A percentile compares a stretch with the other conserved stretches of the same genome.
Conservation (phyloP, 2,888 invertebrate species). For the Hirudinaria manillensis region DNA sequence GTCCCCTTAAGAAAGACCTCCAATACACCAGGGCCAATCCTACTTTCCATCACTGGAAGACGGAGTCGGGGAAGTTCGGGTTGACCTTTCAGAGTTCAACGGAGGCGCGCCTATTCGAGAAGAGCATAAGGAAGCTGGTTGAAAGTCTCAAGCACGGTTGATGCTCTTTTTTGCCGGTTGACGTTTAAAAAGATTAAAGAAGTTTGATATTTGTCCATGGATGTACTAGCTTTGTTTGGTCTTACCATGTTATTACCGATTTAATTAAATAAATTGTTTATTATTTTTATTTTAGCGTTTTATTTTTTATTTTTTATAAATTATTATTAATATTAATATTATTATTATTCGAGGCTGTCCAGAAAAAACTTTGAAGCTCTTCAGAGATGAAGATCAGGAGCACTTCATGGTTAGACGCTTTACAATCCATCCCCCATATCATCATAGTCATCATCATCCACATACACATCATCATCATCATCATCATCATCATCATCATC, state of each 20-base stretch:
- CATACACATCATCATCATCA: slow-evolving; percentile 29
- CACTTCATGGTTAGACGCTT: neutral
- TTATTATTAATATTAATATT: too few relatives aligned
- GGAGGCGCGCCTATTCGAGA: slow-evolving; percentile 84
- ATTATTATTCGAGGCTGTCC: neutral
- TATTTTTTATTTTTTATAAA: too few relatives aligned
- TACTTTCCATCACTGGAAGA: slow-evolving; percentile 95
- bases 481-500: slow-evolving; percentile 33
- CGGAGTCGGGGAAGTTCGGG: slow-evolving; percentile 83
- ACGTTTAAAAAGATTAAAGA: neutral
- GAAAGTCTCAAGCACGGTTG: slow-evolving; percentile 39
- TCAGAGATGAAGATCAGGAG: slow-evolving; percentile 1
- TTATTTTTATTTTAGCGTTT: too few relatives aligned
- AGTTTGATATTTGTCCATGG: neutral
- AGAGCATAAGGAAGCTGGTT: slow-evolving; percentile 59
- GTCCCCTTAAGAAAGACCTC: slow-evolving; percentile 89
- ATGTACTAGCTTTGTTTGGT: neutral
- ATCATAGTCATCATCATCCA: slow-evolving; percentile 13
- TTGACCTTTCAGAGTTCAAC: slow-evolving; percentile 92
- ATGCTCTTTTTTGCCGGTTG: neutral
- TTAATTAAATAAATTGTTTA: too few relatives aligned
- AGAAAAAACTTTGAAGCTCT: slow-evolving; percentile 1
- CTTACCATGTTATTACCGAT: neutral
- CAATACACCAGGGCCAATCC: slow-evolving; percentile 96
- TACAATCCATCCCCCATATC: neutral